Percentiles rank a stretch among this genome's conserved stretches.
Conservation (phyloP, 2,113 vertebrate genomes). For the Dendropsophus ebraccatus region DNA sequence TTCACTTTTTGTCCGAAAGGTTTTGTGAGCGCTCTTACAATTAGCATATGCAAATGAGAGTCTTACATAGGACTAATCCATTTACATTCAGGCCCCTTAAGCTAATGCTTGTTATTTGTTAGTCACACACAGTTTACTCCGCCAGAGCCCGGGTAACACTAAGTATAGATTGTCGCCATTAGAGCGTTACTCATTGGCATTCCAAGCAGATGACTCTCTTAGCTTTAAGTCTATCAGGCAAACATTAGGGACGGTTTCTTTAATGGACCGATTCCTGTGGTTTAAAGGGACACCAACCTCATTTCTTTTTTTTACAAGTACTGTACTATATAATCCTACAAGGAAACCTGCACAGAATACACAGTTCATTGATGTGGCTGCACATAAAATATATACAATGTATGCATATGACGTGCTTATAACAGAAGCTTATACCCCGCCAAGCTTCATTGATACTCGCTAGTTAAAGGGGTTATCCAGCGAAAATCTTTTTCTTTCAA, state of each 20-base stretch:
- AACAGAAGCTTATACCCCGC: too few relatives aligned
- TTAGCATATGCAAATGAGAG: slow-evolving; percentile 40
- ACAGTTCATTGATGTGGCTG: too few relatives aligned
- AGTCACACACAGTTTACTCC: slow-evolving; percentile 22
- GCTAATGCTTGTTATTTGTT: slow-evolving; percentile 22
- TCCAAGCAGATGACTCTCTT: not conserved
- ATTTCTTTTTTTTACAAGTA: not conserved
- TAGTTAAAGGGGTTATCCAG: too few relatives aligned
- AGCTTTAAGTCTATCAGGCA: not conserved
- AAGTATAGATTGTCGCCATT: slow-evolving; percentile 1
- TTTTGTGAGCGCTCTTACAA: slow-evolving; percentile 30
- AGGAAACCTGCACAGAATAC: too few relatives aligned
- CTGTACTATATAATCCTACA: too few relatives aligned
- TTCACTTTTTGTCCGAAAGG: slow-evolving; percentile 11
- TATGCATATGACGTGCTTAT: too few relatives aligned
- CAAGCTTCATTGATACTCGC: too few relatives aligned
- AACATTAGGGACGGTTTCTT: not conserved
- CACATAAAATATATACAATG: too few relatives aligned
- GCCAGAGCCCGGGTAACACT: not conserved
- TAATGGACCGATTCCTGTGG: not conserved
- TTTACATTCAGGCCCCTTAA: slow-evolving; percentile 14
- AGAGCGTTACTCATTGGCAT: slow-evolving; percentile 6
- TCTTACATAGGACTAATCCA: slow-evolving; percentile 12
- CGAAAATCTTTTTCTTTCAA: too few relatives aligned
- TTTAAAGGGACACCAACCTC: not conserved